Evolutionary conservation across 2,113 vertebrate species (phyloP).

Genomic region (Calcarius ornatus): DNA sequence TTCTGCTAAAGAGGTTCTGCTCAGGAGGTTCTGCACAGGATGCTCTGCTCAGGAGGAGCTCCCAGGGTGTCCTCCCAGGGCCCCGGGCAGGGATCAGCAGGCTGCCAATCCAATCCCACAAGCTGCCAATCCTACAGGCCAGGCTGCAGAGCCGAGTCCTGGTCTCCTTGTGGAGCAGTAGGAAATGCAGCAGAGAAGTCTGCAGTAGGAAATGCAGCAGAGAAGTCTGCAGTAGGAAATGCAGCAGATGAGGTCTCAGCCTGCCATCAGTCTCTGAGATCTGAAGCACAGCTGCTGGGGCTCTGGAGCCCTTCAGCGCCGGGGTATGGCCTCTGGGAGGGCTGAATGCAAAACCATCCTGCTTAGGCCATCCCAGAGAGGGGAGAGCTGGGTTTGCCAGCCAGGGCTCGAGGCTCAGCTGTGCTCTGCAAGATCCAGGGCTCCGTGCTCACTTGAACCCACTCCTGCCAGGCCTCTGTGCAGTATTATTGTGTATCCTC

Average conservation of each 20-base stretch:
- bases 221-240: background rate
- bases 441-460: background rate
- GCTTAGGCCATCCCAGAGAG: background rate
- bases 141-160: background rate
- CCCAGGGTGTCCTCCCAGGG: background rate
- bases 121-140: background rate
- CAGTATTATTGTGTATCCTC: background rate
- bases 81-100: background rate
- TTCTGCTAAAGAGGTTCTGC: background rate
- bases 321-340: background rate
- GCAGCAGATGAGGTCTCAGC: background rate
- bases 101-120: background rate
- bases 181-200: background rate
- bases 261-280: background rate
- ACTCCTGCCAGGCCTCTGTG: background rate
- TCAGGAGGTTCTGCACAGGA: background rate
- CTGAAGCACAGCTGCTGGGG: background rate
- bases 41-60: background rate
- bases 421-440: background rate
- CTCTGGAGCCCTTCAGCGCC: background rate
- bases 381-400: background rate
- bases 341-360: background rate
- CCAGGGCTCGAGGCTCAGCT: background rate
- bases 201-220: background rate
- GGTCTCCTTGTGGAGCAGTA: background rate